Conservation (phyloP, 2,113 vertebrate genomes). For the Pimephales promelas region DNA sequence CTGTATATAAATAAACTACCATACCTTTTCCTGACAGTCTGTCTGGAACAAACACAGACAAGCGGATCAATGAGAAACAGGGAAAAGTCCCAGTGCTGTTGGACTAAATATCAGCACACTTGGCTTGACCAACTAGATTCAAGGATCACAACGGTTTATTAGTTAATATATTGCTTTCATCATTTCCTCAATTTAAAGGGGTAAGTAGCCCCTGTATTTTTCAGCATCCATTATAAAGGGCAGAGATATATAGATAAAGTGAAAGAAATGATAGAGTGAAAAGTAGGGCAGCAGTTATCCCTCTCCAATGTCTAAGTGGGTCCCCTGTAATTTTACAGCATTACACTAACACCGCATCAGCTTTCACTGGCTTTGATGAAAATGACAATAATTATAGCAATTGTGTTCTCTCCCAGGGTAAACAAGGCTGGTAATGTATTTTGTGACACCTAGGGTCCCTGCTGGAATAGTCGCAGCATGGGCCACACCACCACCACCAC, state of each 20-base stretch:
- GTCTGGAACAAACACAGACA: not conserved
- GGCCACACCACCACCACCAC: constrained; percentile 5
- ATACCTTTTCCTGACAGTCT: not conserved
- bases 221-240: not conserved
- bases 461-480: not conserved
- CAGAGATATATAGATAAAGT: constrained; percentile 4
- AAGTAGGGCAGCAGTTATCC: constrained; percentile 22
- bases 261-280: constrained; percentile 3
- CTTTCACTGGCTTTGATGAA: constrained; percentile 55
- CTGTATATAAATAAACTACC: no score
- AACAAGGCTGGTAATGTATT: constrained; percentile 56
- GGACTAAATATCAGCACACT: not conserved
- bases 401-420: constrained; percentile 43
- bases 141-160: not conserved
- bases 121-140: not conserved
- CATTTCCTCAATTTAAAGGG: not conserved
- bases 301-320: constrained; percentile 3
- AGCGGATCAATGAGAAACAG: not conserved
- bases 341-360: constrained; percentile 47
- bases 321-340: constrained; percentile 47
- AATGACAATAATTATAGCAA: constrained; percentile 58
- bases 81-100: not conserved
- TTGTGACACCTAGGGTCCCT: constrained; percentile 40
- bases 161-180: not conserved
- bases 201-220: not conserved